Percentiles rank a stretch among this genome's conserved stretches.
Conservation (phyloP, 2,113 vertebrate species). For the Elanus axillaris region DNA sequence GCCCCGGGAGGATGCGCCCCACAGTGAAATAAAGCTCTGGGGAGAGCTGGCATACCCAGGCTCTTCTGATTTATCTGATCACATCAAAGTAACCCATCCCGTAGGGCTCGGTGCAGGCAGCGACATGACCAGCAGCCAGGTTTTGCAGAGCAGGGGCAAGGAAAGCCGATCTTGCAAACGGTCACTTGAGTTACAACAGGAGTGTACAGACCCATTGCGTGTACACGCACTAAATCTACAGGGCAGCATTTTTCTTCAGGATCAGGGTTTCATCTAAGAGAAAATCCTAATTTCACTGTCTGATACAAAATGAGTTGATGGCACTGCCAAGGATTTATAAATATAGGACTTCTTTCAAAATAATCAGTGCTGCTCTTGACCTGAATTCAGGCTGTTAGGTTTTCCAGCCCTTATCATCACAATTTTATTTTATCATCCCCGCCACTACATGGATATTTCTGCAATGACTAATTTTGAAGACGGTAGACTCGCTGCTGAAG, state of each 20-base stretch:
- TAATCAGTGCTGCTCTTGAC: slow-evolving; percentile 16
- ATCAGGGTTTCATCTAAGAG: background rate
- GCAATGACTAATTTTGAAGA: slow-evolving; percentile 53
- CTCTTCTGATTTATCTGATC: background rate
- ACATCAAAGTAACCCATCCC: background rate
- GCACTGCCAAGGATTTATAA: background rate
- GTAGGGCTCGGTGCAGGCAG: background rate
- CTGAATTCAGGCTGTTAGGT: slow-evolving; percentile 26
- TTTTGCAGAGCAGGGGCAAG: background rate
- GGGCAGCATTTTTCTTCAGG: background rate
- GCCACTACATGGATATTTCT: slow-evolving; percentile 16
- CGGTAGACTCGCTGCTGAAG: background rate
- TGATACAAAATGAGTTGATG: background rate
- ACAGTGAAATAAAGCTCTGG: background rate
- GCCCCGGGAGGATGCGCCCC: fast-evolving
- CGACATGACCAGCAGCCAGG: background rate
- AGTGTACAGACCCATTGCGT: background rate
- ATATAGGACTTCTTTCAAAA: background rate
- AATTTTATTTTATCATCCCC: slow-evolving; percentile 32
- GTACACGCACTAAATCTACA: background rate
- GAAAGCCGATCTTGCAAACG: background rate
- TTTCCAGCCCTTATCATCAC: background rate
- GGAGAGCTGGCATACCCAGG: background rate
- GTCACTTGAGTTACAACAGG: background rate
- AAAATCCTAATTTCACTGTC: slow-evolving; percentile 10